phyloP scores from a whole-genome alignment of 1,140 invertebrate species.

The Bombus balteatus region DNA sequence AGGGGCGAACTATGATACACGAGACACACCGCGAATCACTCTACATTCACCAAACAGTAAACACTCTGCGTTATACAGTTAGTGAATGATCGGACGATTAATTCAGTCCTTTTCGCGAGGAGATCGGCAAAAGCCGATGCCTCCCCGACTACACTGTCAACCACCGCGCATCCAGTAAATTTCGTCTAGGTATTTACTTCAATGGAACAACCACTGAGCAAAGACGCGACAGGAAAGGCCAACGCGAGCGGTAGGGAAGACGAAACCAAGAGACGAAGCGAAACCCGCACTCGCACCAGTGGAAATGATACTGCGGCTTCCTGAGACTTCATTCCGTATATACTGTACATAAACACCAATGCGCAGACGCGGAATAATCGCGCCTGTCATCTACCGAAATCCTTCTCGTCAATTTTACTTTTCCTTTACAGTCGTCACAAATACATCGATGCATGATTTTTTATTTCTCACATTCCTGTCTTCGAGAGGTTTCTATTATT shows the following conservation, averaged over 20 bases:
- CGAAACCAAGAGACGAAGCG: slow-evolving; percentile 14
- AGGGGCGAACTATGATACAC: not conserved
- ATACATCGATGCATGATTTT: not conserved
- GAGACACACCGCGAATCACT: slow-evolving; percentile 28
- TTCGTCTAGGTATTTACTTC: not conserved
- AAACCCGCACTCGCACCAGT: slow-evolving; percentile 50
- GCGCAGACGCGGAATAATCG: slow-evolving; percentile 64
- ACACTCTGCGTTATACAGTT: slow-evolving; percentile 15
- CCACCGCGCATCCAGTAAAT: not conserved
- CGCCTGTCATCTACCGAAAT: not conserved
- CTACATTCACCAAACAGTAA: slow-evolving; percentile 41
- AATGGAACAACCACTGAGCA: slow-evolving; percentile 35
- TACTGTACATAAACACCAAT: slow-evolving; percentile 47
- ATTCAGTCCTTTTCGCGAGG: not conserved
- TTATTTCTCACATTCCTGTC: not conserved
- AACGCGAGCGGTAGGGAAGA: not conserved
- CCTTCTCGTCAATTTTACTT: not conserved
- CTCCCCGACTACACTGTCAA: not conserved
- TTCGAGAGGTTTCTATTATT: not conserved
- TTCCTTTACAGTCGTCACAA: not conserved
- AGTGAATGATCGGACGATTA: slow-evolving; percentile 26
- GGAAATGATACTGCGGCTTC: slow-evolving; percentile 72
- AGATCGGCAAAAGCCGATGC: slow-evolving; percentile 28
- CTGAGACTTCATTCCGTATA: slow-evolving; percentile 45
- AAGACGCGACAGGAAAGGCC: slow-evolving; percentile 33